Percentiles rank a stretch among this genome's conserved stretches.
Conservation (phyloP, 37 sponge, comb jelly and placozoan species). For the Mnemiopsis leidyi region DNA sequence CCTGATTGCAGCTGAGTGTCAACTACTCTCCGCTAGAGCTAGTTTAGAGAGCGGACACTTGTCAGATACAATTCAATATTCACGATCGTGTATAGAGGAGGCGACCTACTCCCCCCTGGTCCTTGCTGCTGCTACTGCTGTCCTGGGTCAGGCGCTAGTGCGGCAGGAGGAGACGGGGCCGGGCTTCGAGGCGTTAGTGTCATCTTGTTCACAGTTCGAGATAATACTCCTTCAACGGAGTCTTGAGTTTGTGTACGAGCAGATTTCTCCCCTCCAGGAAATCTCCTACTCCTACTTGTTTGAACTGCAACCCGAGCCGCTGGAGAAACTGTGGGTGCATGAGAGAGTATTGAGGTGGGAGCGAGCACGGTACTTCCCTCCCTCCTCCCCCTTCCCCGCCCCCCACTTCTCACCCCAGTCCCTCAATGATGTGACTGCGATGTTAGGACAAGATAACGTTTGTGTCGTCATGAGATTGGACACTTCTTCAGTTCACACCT, state of each 20-base stretch:
- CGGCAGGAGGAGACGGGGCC: background rate
- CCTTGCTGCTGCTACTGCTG: background rate
- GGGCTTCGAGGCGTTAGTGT: background rate
- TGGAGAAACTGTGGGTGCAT: conserved; percentile 28
- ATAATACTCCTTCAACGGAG: conserved; percentile 10
- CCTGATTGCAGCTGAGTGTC: background rate
- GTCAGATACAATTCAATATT: background rate
- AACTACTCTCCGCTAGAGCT: background rate
- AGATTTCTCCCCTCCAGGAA: background rate
- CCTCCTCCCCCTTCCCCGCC: conserved; percentile 11
- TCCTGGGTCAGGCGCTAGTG: background rate
- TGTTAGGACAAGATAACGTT: background rate
- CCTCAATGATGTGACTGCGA: background rate
- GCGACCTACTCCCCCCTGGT: background rate
- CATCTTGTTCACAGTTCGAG: conserved; percentile 54
- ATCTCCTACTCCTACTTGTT: background rate
- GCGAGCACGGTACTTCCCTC: background rate
- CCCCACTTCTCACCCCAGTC: background rate
- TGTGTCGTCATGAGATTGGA: background rate
- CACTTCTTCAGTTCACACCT: background rate
- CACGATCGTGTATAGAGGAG: background rate
- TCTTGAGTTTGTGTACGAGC: conserved; percentile 9
- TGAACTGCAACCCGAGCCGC: background rate
- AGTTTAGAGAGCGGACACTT: background rate
- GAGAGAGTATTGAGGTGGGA: conserved; percentile 30